These are phyloP conservation scores for Syncerus caffer DNA, from an alignment of 2,797 vertebrate genomes.

Conservation along the genomic window DNA sequence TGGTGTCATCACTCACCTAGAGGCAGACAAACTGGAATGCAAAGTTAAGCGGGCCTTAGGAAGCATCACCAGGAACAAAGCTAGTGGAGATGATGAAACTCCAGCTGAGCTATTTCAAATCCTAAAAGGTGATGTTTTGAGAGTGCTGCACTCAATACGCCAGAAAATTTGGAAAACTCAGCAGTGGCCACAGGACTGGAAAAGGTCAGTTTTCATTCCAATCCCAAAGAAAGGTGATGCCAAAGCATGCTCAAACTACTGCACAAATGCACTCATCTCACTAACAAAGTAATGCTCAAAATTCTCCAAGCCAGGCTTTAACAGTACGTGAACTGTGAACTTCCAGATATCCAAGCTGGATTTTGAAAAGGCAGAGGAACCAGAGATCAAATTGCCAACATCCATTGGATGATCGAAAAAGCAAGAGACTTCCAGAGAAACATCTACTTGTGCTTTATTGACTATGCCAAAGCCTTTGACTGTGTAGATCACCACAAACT, in stretches of 20 bases:
- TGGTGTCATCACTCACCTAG: not conserved
- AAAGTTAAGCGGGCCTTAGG: not conserved
- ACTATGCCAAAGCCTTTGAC: not conserved
- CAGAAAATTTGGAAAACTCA: not conserved
- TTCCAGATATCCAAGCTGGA: not conserved
- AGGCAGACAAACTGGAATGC: not conserved
- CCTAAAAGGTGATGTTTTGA: not conserved
- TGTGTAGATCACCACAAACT: not conserved
- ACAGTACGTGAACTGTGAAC: not conserved
- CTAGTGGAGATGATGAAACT: not conserved
- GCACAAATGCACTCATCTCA: not conserved
- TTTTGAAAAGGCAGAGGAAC: not conserved
- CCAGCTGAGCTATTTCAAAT: not conserved
- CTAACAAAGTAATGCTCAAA: not conserved
- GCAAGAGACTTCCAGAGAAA: not conserved
- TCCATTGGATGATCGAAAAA: not conserved
- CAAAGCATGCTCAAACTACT: not conserved
- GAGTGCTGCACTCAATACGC: not conserved
- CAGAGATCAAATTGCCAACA: not conserved
- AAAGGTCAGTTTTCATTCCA: not conserved
- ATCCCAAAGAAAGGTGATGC: not conserved
- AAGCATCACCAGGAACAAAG: not conserved
- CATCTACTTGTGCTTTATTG: not conserved
- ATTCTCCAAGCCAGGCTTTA: not conserved
- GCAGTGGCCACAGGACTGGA: not conserved